phyloP scores from a whole-genome alignment of 92 coral and sea anemone species.

The Palythoa caribaeorum region DNA sequence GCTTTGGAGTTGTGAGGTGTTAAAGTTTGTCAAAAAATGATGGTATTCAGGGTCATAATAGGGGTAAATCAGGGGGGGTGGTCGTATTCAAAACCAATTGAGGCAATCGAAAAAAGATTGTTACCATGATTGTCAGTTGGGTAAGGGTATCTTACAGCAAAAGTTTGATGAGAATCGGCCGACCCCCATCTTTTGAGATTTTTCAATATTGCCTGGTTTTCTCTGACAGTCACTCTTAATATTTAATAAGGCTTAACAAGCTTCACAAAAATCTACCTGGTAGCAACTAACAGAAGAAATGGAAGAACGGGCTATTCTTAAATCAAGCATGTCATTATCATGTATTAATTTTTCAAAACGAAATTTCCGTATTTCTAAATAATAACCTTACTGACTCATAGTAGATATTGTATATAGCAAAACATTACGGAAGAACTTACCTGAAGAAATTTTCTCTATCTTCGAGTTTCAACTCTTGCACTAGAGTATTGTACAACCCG shows the following conservation, averaged over 20 bases:
- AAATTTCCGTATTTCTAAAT: constrained; percentile 7
- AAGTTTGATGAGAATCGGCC: too few species aligned
- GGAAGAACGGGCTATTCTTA: constrained; percentile 16
- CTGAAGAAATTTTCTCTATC: constrained; percentile 27
- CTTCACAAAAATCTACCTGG: background rate
- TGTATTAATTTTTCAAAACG: background rate
- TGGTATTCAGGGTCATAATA: too few species aligned
- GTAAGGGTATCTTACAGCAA: too few species aligned
- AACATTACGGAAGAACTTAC: constrained; percentile 19
- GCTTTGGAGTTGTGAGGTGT: too few species aligned
- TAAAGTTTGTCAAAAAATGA: too few species aligned
- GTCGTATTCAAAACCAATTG: too few species aligned
- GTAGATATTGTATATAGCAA: constrained; percentile 5
- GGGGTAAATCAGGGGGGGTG: too few species aligned
- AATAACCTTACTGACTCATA: constrained; percentile 5
- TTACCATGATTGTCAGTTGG: too few species aligned
- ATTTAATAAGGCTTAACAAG: background rate
- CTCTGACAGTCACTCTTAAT: too few species aligned
- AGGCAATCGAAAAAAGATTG: too few species aligned
- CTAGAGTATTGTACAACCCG: constrained; percentile 33
- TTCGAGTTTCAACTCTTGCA: background rate
- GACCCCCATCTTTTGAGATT: too few species aligned
- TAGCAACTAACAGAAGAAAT: background rate
- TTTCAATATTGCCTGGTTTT: too few species aligned
- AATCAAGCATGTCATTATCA: background rate